Percentiles rank a stretch among this genome's conserved stretches.
These are phyloP conservation scores for Rousettus madagascariensis DNA, from an alignment of 2,797 vertebrate genomes.

Conservation along the genomic window DNA sequence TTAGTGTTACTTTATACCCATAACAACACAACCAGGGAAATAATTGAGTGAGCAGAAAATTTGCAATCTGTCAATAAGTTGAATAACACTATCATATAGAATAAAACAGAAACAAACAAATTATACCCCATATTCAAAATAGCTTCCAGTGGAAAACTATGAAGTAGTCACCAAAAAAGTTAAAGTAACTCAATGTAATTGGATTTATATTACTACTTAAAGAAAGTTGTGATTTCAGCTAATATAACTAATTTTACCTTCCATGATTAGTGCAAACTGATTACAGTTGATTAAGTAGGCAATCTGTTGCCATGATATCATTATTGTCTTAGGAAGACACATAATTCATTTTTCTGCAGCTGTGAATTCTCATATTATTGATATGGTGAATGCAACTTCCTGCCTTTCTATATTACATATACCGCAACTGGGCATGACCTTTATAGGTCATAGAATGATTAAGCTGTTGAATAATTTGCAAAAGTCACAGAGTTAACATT, in stretches of 20 bases:
- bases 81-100: neutral
- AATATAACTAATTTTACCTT: slow-evolving; percentile 83
- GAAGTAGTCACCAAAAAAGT: slow-evolving; percentile 71
- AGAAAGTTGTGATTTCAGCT: slow-evolving; percentile 81
- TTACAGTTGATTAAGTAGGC: slow-evolving; percentile 79
- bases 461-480: neutral
- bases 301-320: slow-evolving; percentile 77
- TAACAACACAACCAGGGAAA: neutral
- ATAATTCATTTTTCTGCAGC: slow-evolving; percentile 70
- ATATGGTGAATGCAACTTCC: neutral
- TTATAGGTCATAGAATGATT: neutral
- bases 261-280: slow-evolving; percentile 81
- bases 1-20: neutral
- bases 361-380: slow-evolving; percentile 56
- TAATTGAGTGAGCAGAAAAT: slow-evolving; percentile 42
- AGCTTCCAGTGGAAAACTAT: slow-evolving; percentile 75
- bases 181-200: slow-evolving; percentile 78
- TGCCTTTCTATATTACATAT: neutral
- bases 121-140: slow-evolving; percentile 62
- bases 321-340: slow-evolving; percentile 76
- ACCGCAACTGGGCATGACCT: neutral
- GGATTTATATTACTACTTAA: slow-evolving; percentile 81
- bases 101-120: slow-evolving; percentile 61
- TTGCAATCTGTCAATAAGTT: slow-evolving; percentile 43
- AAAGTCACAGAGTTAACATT: neutral